phyloP scores from a whole-genome alignment of 2,113 vertebrate species.

The Anguilla japonica region DNA sequence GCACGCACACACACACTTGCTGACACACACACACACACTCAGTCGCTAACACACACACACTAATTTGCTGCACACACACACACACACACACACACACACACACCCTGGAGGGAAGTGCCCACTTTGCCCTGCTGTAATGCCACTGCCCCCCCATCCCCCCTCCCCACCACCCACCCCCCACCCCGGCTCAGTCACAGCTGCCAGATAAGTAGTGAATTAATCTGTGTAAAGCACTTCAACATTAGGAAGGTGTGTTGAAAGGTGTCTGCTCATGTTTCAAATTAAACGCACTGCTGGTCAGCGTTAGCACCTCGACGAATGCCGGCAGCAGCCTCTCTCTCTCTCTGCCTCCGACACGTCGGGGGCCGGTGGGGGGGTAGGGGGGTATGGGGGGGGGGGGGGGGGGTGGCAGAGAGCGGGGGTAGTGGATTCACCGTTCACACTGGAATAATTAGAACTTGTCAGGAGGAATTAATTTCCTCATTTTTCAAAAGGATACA shows the following conservation, averaged over 20 bases:
- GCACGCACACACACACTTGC: not conserved
- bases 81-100: no score
- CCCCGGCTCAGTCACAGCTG: slow-evolving; percentile 64
- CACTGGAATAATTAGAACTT: slow-evolving; percentile 99
- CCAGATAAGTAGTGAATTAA: slow-evolving; percentile 97
- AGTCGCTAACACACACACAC: not conserved
- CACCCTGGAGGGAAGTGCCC: not conserved
- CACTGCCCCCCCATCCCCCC: slow-evolving; percentile 10
- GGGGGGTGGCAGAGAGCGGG: slow-evolving; percentile 56
- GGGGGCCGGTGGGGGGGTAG: slow-evolving; percentile 73
- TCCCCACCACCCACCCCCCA: not conserved
- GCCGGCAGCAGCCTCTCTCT: slow-evolving; percentile 56
- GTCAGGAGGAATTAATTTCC: slow-evolving; percentile 99
- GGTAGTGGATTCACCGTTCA: slow-evolving; percentile 92
- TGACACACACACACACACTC: not conserved
- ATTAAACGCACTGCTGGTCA: slow-evolving; percentile 99
- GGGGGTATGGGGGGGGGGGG: not conserved
- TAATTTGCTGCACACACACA: no score
- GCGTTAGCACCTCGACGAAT: slow-evolving; percentile 96
- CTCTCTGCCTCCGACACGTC: slow-evolving; percentile 89
- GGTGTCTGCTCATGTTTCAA: slow-evolving; percentile 99
- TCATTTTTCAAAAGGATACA: slow-evolving; percentile 99
- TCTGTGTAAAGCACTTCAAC: slow-evolving; percentile 98
- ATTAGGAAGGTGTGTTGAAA: slow-evolving; percentile 99
- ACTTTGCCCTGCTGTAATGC: slow-evolving; percentile 18